Evolutionary conservation across 2,113 vertebrate genomes (phyloP).

Genomic region (Ginglymostoma cirratum): DNA sequence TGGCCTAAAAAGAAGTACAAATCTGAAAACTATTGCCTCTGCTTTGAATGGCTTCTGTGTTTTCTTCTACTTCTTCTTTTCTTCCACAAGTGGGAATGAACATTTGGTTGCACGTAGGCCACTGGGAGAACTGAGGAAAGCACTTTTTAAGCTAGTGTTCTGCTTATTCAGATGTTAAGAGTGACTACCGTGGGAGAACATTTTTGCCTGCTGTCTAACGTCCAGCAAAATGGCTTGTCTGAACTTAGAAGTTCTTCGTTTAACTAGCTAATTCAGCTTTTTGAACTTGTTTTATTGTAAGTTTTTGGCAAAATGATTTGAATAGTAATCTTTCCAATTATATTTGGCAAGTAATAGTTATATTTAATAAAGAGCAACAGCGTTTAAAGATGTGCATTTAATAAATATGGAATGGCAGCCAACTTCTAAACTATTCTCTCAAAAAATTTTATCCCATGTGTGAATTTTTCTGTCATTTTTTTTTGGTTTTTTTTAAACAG

Average conservation of each 20-base stretch:
- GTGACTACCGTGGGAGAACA: background rate
- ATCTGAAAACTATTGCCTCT: background rate
- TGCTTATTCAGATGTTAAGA: background rate
- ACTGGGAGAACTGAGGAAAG: background rate
- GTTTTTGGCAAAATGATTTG: background rate
- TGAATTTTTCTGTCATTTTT: background rate
- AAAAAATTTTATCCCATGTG: background rate
- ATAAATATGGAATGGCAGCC: background rate
- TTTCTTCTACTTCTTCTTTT: background rate
- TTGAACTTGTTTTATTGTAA: background rate
- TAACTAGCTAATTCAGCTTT: background rate
- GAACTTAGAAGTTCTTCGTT: background rate
- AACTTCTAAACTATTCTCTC: background rate
- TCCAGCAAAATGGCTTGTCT: background rate
- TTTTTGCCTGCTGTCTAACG: background rate
- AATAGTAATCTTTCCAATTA: background rate
- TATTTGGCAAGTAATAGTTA: background rate
- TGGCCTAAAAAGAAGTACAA: background rate
- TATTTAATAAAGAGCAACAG: background rate
- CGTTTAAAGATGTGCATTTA: conserved; percentile 6
- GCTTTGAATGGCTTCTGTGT: background rate
- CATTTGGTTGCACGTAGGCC: background rate
- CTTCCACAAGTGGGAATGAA: background rate
- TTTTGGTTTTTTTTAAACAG: conserved; percentile 4
- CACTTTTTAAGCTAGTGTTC: background rate